Conservation (phyloP, 1,140 invertebrate genomes). For the Steinernema khuongi region DNA sequence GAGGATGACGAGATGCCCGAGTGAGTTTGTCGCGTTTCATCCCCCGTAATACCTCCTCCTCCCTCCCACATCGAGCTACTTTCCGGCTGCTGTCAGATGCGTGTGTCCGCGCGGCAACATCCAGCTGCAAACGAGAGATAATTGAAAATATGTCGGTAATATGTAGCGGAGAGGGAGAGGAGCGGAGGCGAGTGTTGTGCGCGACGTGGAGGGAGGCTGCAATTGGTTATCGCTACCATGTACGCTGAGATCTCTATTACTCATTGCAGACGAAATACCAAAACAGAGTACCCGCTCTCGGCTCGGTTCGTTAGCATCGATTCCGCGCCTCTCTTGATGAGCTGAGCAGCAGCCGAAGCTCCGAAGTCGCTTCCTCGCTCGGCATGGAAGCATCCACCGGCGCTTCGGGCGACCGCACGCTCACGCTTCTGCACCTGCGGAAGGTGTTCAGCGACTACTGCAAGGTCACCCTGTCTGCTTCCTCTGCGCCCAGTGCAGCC, state of each 20-base stretch:
- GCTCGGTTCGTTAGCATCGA: constrained; percentile 12
- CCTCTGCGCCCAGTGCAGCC: constrained; percentile 32
- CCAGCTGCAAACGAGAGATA: not conserved
- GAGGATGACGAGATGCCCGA: not conserved
- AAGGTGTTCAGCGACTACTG: constrained; percentile 79
- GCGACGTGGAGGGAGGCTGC: not conserved
- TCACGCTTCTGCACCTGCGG: constrained; percentile 88
- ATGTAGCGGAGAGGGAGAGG: not conserved
- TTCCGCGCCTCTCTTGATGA: not conserved
- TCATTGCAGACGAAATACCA: not conserved
- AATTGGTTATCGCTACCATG: not conserved
- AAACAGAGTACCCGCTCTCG: not conserved
- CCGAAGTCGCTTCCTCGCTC: not conserved
- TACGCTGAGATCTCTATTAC: not conserved
- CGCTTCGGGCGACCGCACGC: constrained; percentile 30
- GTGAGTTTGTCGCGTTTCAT: not conserved
- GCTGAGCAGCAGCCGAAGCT: not conserved
- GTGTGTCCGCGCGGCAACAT: too few relatives aligned
- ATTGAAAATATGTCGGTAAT: constrained; percentile 8
- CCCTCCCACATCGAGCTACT: too few relatives aligned
- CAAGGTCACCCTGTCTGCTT: constrained; percentile 68
- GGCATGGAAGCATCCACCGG: not conserved
- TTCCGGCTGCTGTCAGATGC: too few relatives aligned
- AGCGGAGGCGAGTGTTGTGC: not conserved
- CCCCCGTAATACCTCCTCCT: too few relatives aligned